A percentile compares a stretch with the other conserved stretches of the same genome.
Evolutionary conservation across 2,113 vertebrate genomes (phyloP).

Genomic region (Corythoichthys intestinalis): DNA sequence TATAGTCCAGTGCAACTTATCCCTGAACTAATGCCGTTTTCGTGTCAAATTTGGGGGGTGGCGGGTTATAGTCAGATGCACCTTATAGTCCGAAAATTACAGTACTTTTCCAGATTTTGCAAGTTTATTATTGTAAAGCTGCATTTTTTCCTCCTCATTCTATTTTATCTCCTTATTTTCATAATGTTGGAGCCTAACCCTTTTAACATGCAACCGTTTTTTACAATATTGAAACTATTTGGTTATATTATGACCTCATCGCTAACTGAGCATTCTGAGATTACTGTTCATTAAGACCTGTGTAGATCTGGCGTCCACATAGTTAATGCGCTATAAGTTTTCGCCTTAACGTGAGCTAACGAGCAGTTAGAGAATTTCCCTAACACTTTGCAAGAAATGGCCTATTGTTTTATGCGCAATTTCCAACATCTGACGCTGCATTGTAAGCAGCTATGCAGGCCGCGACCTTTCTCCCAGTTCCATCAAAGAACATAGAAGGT

Average conservation of each 20-base stretch:
- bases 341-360: constrained; percentile 21
- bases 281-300: neutral
- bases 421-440: constrained; percentile 2
- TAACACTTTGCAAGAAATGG: constrained; percentile 7
- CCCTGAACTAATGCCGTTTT: no score
- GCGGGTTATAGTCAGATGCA: no score
- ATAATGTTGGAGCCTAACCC: no score
- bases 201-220: no score
- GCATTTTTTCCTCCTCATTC: no score
- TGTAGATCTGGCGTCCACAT: neutral
- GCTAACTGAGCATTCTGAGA: neutral
- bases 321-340: neutral
- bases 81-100: no score
- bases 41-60: no score
- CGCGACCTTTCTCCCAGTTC: constrained; percentile 7
- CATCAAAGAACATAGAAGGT: neutral
- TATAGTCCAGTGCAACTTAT: no score
- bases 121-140: no score
- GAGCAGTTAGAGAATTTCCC: constrained; percentile 18
- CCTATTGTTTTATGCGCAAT: constrained; percentile 17
- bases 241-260: neutral
- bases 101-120: no score
- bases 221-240: no score
- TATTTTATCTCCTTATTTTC: no score
- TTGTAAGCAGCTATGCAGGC: neutral